phyloP scores from a whole-genome alignment of 1,140 invertebrate species.

The Potamilus streckersoni region DNA sequence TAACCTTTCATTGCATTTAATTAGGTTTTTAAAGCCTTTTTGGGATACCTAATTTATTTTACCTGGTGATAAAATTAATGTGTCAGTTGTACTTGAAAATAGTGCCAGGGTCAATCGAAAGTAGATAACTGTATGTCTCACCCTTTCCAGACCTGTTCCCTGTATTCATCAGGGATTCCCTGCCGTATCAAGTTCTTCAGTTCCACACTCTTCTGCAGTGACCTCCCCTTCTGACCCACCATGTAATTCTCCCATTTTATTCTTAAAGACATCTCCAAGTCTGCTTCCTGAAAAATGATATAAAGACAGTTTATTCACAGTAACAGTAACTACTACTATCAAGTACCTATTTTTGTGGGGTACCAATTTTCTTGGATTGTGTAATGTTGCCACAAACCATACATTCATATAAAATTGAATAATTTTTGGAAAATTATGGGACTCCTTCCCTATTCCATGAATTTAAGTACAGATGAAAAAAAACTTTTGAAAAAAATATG shows the following conservation, averaged over 20 bases:
- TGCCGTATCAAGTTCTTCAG: constrained; percentile 68
- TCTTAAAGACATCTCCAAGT: constrained; percentile 49
- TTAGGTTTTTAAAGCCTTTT: neutral
- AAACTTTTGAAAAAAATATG: too few species aligned
- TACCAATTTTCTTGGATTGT: too few species aligned
- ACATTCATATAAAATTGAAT: too few species aligned
- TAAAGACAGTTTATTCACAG: too few species aligned
- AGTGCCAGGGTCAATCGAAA: constrained; percentile 1
- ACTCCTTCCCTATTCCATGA: too few species aligned
- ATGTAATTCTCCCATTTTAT: constrained; percentile 70
- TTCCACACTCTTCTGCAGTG: constrained; percentile 59
- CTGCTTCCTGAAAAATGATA: constrained; percentile 41
- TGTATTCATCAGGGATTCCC: constrained; percentile 70
- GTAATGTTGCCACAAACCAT: too few species aligned
- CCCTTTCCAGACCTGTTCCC: constrained; percentile 70
- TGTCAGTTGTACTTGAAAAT: neutral
- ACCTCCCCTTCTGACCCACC: constrained; percentile 55
- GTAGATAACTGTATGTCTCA: constrained; percentile 30
- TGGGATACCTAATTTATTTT: neutral
- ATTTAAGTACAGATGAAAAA: too few species aligned
- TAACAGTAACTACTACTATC: too few species aligned
- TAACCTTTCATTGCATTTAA: too few species aligned
- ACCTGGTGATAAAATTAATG: neutral
- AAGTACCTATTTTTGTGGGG: too few species aligned
- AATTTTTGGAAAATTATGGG: too few species aligned